Conservation (phyloP, 92 coral and sea anemone species). For the Blastomussa wellsi region DNA sequence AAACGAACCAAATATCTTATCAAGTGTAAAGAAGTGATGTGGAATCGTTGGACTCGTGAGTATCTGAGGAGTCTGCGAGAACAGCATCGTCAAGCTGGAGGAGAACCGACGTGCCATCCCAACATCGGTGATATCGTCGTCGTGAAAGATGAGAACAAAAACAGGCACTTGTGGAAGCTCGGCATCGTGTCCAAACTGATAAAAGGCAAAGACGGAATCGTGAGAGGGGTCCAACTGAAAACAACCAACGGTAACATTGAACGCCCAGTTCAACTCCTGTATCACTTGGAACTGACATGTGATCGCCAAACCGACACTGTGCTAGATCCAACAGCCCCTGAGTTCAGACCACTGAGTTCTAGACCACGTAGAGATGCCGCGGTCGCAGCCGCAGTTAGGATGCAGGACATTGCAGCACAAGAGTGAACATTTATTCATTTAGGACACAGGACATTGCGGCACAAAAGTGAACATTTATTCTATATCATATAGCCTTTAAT, state of each 20-base stretch:
- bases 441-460: neutral
- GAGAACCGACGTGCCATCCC: neutral
- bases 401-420: neutral
- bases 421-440: neutral
- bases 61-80: constrained; percentile 4
- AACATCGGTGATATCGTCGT: neutral
- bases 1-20: neutral
- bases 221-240: neutral
- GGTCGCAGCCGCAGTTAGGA: neutral
- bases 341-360: neutral
- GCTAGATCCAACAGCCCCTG: neutral
- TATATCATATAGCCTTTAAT: neutral
- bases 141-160: constrained; percentile 5
- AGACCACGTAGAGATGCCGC: constrained; percentile 7
- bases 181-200: neutral
- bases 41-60: neutral
- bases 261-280: neutral
- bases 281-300: neutral
- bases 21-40: neutral
- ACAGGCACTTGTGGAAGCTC: neutral
- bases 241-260: neutral
- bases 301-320: neutral
- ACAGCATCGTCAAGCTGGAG: constrained; percentile 7
- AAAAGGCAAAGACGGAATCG: neutral
- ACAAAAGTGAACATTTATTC: neutral